Conservation (phyloP, 2,797 vertebrate genomes). For the Spinus pinus region DNA sequence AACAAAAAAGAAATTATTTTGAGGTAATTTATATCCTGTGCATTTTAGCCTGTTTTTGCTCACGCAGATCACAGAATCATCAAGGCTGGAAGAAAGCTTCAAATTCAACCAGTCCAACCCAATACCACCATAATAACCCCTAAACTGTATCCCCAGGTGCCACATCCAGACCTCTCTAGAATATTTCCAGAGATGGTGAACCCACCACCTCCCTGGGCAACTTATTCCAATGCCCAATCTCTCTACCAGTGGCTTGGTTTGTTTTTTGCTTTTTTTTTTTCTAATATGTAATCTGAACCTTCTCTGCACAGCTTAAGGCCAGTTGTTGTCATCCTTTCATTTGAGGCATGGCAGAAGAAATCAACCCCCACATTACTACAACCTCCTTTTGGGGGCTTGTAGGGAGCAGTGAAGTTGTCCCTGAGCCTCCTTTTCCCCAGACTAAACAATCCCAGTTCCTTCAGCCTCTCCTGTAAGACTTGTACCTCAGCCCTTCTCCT, state of each 20-base stretch:
- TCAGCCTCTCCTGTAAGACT: not conserved
- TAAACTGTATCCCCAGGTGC: not conserved
- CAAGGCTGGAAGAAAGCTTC: not conserved
- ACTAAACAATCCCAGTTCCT: not conserved
- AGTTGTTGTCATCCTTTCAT: not conserved
- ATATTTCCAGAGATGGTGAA: not conserved
- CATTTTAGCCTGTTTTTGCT: not conserved
- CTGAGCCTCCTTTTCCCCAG: not conserved
- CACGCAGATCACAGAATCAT: not conserved
- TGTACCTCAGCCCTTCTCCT: not conserved
- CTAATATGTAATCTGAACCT: not conserved
- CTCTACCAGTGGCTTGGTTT: no score
- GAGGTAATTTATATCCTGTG: not conserved
- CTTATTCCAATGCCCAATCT: not conserved
- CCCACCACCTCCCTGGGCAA: not conserved
- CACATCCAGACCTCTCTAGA: not conserved
- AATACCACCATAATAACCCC: no score
- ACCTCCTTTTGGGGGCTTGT: not conserved
- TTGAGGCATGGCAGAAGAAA: not conserved
- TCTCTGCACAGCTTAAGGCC: accelerated
- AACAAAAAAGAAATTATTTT: not conserved
- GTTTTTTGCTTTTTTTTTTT: not conserved
- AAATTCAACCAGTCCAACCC: not conserved
- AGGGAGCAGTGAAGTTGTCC: not conserved
- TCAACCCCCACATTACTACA: not conserved